Conservation (phyloP, 1,140 invertebrate species). For the Tyrophagus putrescentiae region DNA sequence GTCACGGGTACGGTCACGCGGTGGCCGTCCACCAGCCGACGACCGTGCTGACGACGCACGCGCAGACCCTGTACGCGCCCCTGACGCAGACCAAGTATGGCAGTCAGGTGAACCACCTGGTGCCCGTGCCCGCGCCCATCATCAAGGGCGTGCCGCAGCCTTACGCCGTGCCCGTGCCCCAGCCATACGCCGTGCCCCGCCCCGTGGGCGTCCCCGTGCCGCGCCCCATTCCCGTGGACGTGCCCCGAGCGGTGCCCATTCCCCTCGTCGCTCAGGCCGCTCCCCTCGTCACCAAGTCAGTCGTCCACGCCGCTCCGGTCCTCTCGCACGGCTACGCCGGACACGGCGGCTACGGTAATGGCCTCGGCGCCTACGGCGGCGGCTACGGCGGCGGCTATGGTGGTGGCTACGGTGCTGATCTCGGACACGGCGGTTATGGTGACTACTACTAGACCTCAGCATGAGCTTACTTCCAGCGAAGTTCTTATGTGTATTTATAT, state of each 20-base stretch:
- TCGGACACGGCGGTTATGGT: background rate
- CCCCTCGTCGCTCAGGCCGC: constrained; percentile 20
- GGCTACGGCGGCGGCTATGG: background rate
- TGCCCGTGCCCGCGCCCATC: background rate
- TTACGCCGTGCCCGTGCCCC: constrained; percentile 14
- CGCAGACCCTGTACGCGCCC: constrained; percentile 9
- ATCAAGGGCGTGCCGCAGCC: constrained; percentile 19
- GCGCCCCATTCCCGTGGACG: constrained; percentile 16
- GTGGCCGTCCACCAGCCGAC: background rate
- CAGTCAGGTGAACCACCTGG: constrained; percentile 8
- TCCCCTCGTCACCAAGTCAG: constrained; percentile 15
- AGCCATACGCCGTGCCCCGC: constrained; percentile 17
- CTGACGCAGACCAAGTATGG: constrained; percentile 19
- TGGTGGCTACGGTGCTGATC: background rate
- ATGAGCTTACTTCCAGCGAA: no score
- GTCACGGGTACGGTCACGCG: background rate
- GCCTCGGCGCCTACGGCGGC: background rate
- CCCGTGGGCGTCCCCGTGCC: constrained; percentile 11
- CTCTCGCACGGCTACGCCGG: background rate
- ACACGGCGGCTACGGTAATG: constrained; percentile 9
- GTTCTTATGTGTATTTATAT: no score
- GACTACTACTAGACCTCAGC: no score
- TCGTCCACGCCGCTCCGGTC: constrained; percentile 14
- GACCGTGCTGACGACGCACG: background rate
- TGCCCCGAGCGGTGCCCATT: constrained; percentile 14